Evolutionary conservation across 2,113 vertebrate species (phyloP), one percentile per base, ranked within the genome.

Genomic region (Hemiprocne comata): DNA sequence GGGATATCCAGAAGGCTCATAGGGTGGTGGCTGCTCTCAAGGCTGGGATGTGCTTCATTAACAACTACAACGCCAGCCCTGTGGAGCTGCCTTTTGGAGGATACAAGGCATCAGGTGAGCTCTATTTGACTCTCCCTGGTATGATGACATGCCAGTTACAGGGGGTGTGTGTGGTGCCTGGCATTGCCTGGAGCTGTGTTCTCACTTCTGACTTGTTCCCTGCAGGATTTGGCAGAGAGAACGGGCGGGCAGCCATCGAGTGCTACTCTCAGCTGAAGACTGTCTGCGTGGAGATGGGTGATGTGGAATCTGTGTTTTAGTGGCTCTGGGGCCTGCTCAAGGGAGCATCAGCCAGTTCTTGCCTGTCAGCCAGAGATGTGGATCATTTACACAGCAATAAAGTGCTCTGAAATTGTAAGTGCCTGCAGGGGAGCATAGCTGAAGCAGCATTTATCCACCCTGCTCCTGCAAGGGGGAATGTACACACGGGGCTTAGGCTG

Each of bases 261-360:
- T 98, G 99, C 94, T 99, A 99, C 91, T 99, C 99, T 0, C 99
- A 99, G 91, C 98, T 99, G 89, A 99, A 99, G 98, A 99, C 99
- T 0, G 98, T 99, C 77, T 98, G 98, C 0, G 99, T 99, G 97
- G 99, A 99, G 96, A 99, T 99, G 99, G 99, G 99, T 4, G 98
- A 99, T 0, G 99, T 99, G 17, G 98, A 99, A 5, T 98, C 98
- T 7, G 94, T 93, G 29, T 99, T 99, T 90, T 99, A 98, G 96
- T 33, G 60, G 26, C 83, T 50, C 58, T 66, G 31, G 34, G 53
- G 9, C 65, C 64, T 48, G n/a, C 26, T 17, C n/a, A 36, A 51
- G 71, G 85, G 48, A 72, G n/a, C 67, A 62, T 31, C 82, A 55
- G 67, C 40, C 70, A 77, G 51, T 67, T 62, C 58, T 9, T 81